phyloP scores from a whole-genome alignment of 2,888 invertebrate genomes.

The Rosalia funebris region DNA sequence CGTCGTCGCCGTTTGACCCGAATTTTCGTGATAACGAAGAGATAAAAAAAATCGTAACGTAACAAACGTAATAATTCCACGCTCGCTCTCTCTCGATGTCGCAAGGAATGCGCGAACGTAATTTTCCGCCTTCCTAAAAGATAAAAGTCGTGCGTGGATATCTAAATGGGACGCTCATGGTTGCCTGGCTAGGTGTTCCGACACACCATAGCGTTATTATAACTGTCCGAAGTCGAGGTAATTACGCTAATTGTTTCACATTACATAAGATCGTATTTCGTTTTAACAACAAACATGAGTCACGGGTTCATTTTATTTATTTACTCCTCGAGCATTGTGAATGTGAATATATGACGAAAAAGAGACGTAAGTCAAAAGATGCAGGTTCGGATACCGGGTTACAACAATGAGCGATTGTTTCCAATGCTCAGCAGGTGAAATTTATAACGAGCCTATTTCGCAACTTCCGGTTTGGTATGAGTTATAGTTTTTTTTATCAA shows the following conservation, averaged over 20 bases:
- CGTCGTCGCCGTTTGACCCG: no score
- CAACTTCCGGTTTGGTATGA: background rate
- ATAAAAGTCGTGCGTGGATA: no score
- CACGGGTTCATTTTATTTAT: constrained; percentile 4
- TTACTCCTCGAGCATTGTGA: background rate
- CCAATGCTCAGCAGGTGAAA: background rate
- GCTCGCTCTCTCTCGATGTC: no score
- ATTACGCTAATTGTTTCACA: constrained; percentile 21
- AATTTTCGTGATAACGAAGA: no score
- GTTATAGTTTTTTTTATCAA: background rate
- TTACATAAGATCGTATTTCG: constrained; percentile 21
- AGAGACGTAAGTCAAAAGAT: constrained; percentile 1
- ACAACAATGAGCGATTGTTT: constrained; percentile 4
- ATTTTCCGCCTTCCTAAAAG: no score
- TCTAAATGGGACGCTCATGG: no score
- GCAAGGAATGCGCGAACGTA: no score
- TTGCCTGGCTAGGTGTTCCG: no score
- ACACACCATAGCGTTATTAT: no score
- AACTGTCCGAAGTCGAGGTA: constrained; percentile 6
- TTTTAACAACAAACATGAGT: constrained; percentile 20
- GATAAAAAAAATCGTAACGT: no score
- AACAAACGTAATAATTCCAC: no score
- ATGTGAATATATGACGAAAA: background rate
- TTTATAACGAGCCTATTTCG: background rate
- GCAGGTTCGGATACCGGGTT: background rate